Percentiles rank a stretch among this genome's conserved stretches.
Conservation (phyloP, 1,140 invertebrate genomes). For the Mactra quadrangularis region DNA sequence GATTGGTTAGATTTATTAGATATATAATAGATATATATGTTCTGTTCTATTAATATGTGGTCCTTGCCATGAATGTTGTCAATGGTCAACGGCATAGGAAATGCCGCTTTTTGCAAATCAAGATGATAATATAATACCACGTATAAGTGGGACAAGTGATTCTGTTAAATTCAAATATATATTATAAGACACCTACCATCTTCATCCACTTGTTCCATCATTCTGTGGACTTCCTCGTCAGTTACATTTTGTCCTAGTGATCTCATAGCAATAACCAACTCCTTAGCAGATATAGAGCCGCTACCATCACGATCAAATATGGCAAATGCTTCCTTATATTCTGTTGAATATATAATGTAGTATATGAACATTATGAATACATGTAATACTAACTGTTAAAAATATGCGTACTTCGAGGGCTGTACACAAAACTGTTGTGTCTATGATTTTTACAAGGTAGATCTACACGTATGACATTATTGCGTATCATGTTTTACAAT, state of each 20-base stretch:
- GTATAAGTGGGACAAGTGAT: too few species aligned
- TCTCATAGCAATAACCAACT: constrained; percentile 62
- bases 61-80: too few species aligned
- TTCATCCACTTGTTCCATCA: constrained; percentile 66
- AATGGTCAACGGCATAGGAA: too few species aligned
- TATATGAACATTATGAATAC: background rate
- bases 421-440: background rate
- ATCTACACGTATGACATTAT: background rate
- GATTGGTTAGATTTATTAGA: too few species aligned
- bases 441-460: background rate
- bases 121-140: too few species aligned
- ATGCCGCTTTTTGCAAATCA: too few species aligned
- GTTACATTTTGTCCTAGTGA: constrained; percentile 62
- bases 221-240: constrained; percentile 61
- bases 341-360: constrained; percentile 33
- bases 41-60: too few species aligned
- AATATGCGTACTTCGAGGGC: background rate
- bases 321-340: constrained; percentile 61
- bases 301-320: constrained; percentile 64
- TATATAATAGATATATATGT: too few species aligned
- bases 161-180: too few species aligned
- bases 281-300: constrained; percentile 51
- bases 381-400: background rate
- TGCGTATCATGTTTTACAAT: background rate
- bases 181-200: constrained; percentile 63